A percentile compares a stretch with the other conserved stretches of the same genome.
phyloP scores from a whole-genome alignment of 2,888 invertebrate species.

The Brassicogethes aeneus region DNA sequence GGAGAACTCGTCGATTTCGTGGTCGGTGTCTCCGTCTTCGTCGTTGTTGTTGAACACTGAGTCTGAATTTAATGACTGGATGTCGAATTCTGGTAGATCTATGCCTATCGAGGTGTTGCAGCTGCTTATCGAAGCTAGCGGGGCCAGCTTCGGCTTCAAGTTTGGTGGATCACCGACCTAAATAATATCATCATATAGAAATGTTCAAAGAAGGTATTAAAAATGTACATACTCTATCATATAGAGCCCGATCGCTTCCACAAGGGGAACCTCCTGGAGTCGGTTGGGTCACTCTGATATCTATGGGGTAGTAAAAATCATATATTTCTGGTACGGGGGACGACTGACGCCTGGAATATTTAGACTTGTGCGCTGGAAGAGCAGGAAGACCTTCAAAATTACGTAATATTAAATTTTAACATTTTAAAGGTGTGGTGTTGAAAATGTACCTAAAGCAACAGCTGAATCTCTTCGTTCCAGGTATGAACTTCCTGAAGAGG shows the following conservation, averaged over 20 bases:
- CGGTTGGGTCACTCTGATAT: conserved; percentile 59
- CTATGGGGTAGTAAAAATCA: conserved; percentile 38
- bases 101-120: conserved; percentile 57
- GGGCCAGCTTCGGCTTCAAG: conserved; percentile 50
- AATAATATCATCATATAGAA: background rate
- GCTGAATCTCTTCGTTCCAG: conserved; percentile 74
- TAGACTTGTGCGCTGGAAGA: conserved; percentile 41
- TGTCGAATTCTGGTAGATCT: conserved; percentile 58
- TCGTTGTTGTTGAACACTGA: conserved; percentile 59
- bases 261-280: conserved; percentile 79
- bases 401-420: conserved; percentile 40
- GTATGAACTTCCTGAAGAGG: conserved; percentile 77
- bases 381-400: conserved; percentile 55
- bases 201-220: background rate
- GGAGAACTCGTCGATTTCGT: conserved; percentile 75
- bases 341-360: conserved; percentile 37
- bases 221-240: conserved; percentile 30
- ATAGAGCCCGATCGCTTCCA: conserved; percentile 55
- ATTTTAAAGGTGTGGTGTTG: too few relatives aligned
- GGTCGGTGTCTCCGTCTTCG: conserved; percentile 53
- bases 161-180: conserved; percentile 18
- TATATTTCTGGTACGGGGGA: conserved; percentile 35
- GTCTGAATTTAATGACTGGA: conserved; percentile 63
- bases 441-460: conserved; percentile 36
- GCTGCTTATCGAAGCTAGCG: conserved; percentile 73